Evolutionary conservation across 2,888 invertebrate species (phyloP).

Genomic region (Heliconius charithonia): DNA sequence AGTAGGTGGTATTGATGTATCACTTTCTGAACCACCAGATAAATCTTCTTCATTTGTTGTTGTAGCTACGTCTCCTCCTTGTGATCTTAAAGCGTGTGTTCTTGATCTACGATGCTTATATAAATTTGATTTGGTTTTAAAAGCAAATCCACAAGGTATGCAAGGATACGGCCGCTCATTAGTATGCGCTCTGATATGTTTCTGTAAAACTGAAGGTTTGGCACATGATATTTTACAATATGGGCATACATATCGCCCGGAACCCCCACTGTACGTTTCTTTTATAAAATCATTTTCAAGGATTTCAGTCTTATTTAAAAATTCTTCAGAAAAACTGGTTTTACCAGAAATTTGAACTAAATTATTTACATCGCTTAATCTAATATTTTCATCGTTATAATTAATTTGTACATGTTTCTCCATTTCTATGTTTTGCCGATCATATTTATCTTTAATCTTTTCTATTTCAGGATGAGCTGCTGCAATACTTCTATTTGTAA

Average conservation of each 20-base stretch:
- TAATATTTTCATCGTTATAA: constrained; percentile 76
- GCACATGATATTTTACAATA: constrained; percentile 95
- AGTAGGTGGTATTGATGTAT: constrained; percentile 76
- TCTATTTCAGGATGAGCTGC: constrained; percentile 79
- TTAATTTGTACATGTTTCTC: constrained; percentile 83
- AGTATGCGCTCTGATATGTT: constrained; percentile 96
- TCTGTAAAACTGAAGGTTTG: constrained; percentile 96
- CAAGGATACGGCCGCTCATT: constrained; percentile 97
- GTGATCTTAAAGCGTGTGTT: constrained; percentile 87
- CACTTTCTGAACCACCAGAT: constrained; percentile 84
- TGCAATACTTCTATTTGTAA: constrained; percentile 77
- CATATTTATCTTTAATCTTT: constrained; percentile 69
- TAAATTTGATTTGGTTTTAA: constrained; percentile 96
- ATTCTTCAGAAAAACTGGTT: constrained; percentile 81
- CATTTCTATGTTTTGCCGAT: constrained; percentile 61
- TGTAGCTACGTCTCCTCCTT: constrained; percentile 83
- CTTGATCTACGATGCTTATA: constrained; percentile 94
- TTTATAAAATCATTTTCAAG: constrained; percentile 81
- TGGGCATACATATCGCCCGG: constrained; percentile 91
- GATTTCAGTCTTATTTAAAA: constrained; percentile 83
- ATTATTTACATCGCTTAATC: constrained; percentile 79
- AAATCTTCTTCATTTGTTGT: constrained; percentile 84
- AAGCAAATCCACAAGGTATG: constrained; percentile 94
- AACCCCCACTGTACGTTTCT: constrained; percentile 73
- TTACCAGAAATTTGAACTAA: constrained; percentile 80